These are phyloP conservation scores for Chondrosia reniformis DNA, from an alignment of 37 sponge, comb jelly and placozoan species.

Conservation along the genomic window DNA sequence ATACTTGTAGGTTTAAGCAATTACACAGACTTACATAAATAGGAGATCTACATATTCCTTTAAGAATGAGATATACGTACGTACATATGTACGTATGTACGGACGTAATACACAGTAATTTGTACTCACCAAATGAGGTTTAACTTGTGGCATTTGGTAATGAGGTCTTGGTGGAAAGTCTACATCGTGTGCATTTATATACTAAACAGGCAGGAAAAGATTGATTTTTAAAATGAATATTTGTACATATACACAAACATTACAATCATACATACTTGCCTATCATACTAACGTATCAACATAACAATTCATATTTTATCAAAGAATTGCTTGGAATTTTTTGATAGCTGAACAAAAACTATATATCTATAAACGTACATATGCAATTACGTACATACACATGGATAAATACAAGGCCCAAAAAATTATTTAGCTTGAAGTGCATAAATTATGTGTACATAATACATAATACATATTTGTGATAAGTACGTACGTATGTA, in stretches of 20 bases:
- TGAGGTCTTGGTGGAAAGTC: background rate
- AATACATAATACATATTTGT: too few species aligned
- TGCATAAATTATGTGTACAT: too few species aligned
- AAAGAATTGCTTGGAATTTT: too few species aligned
- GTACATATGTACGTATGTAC: background rate
- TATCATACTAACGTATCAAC: background rate
- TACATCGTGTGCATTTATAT: background rate
- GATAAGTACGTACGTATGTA: too few species aligned
- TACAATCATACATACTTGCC: background rate
- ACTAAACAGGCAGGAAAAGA: background rate
- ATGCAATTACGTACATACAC: slow-evolving; percentile 13
- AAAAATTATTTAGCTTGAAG: too few species aligned
- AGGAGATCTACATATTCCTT: background rate
- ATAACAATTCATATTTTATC: background rate
- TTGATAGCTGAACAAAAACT: background rate
- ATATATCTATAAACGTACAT: background rate
- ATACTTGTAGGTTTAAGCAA: too few species aligned
- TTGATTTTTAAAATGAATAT: background rate
- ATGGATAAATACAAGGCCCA: background rate
- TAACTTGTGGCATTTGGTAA: background rate
- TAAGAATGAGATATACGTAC: background rate
- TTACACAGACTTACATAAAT: too few species aligned
- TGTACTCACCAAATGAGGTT: background rate
- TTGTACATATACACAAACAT: background rate
- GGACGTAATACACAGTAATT: background rate